Evolutionary conservation across 2,113 vertebrate species (phyloP), one percentile per base, ranked within the genome.

Genomic region (Brachyhypopomus occidentalis): DNA sequence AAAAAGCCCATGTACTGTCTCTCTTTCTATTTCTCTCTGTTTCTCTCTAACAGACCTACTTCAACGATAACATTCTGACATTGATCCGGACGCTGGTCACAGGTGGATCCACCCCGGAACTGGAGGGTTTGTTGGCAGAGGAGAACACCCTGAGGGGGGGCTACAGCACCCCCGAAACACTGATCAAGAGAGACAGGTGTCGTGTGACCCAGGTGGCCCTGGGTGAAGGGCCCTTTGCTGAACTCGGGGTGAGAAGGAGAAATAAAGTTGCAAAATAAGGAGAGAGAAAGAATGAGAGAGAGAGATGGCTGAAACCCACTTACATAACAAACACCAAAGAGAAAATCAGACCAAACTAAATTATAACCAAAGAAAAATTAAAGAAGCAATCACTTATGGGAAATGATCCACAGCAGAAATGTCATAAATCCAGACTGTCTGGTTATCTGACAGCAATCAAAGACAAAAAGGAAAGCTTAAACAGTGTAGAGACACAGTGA

Each of bases 171-270:
- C 97, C 97, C 3, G 96, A 99, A 92, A 99, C 98, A 0, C 92
- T 99, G 83, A 96, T 97, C 63, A 99, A 98, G 87, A 94, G 98
- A 91, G 98, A 99, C 94, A 94, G 97, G 86, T 99, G 98, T 91
- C 96, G 97, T 0, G 98, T 99, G 88, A 96, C 97, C 78, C 98
- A 99, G 92, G 87, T 99, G 90, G 98, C 98, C 9, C 90, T 99
- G 89, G 95, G 97, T 84, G 98, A 99, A 23, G 97, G 98, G 73
- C 98, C 30, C 3, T 30, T 30, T 30, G 30, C 30, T 30, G 30
- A 30, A 30, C 30, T 30, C 3, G 30, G 30, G 96, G 98, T 99
- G 91, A 96, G 95, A 79, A 79, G 9, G 41, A 41, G 41, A 6
- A 41, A 41, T 41, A 41, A 9, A 41, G 9, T 8, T 41, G 41